Evolutionary conservation across 2,888 invertebrate genomes (phyloP).

Genomic region (Drosophila mulleri): DNA sequence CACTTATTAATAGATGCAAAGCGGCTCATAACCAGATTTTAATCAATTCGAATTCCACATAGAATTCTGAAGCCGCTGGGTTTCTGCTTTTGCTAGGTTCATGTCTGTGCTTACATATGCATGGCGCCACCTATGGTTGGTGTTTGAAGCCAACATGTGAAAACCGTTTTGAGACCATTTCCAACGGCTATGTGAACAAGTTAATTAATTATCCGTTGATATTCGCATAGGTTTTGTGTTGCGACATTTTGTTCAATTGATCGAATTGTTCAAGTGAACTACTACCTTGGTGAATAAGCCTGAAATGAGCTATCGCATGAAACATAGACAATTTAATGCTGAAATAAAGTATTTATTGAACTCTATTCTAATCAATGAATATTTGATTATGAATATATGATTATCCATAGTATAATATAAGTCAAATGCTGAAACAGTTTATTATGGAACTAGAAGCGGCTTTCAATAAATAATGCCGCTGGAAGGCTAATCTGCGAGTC

Average conservation of each 20-base stretch:
- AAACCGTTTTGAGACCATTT: background rate
- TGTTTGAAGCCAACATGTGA: no score
- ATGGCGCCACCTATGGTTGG: constrained; percentile 25
- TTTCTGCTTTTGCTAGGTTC: background rate
- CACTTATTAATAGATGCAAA: background rate
- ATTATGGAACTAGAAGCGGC: background rate
- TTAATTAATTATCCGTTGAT: constrained; percentile 4
- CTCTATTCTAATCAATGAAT: background rate
- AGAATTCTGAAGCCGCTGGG: background rate
- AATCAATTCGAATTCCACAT: background rate
- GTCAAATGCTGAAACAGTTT: background rate
- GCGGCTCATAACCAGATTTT: background rate
- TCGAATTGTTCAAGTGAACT: background rate
- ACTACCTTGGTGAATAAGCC: background rate
- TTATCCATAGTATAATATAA: background rate
- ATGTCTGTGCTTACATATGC: background rate
- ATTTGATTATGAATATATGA: background rate
- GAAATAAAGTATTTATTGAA: background rate
- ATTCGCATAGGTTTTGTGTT: background rate
- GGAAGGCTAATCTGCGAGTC: constrained; percentile 10
- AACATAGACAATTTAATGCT: background rate
- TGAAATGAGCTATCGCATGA: background rate
- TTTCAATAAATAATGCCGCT: constrained; percentile 17
- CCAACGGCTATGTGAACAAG: constrained; percentile 4
- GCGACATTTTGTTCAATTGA: background rate